phyloP scores from a whole-genome alignment of 2,797 vertebrate genomes.

The Hoplostethus mediterraneus region DNA sequence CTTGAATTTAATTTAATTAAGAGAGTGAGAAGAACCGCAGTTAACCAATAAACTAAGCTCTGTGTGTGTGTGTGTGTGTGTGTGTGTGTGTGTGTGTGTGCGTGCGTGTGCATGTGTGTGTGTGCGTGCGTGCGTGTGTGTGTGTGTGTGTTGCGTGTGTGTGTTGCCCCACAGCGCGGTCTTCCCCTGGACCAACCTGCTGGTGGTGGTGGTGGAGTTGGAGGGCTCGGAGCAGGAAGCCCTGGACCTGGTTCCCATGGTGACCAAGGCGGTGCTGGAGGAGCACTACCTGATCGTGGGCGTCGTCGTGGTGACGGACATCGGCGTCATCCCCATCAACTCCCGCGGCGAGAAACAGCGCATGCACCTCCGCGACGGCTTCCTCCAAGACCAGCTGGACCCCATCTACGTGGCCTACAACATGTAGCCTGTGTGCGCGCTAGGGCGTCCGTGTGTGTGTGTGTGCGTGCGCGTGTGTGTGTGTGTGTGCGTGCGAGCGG shows the following conservation, averaged over 20 bases:
- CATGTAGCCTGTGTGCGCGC: slow-evolving; percentile 87
- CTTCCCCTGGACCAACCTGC: slow-evolving; percentile 98
- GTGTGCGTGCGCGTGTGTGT: slow-evolving; percentile 26
- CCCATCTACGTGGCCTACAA: slow-evolving; percentile 95
- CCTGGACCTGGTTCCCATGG: slow-evolving; percentile 97
- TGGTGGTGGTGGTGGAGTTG: slow-evolving; percentile 98
- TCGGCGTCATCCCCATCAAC: slow-evolving; percentile 97
- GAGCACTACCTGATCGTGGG: slow-evolving; percentile 99
- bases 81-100: too few species aligned
- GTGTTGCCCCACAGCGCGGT: slow-evolving; percentile 87
- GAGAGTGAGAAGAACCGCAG: too few species aligned
- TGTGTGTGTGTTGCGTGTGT: too few species aligned
- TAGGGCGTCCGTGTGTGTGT: slow-evolving; percentile 25
- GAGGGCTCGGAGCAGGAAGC: slow-evolving; percentile 99
- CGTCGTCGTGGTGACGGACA: slow-evolving; percentile 98
- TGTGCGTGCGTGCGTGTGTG: too few species aligned
- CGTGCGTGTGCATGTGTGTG: too few species aligned
- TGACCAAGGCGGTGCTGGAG: slow-evolving; percentile 98
- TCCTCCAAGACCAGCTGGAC: slow-evolving; percentile 98
- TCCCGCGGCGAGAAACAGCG: slow-evolving; percentile 97
- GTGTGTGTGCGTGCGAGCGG: slow-evolving; percentile 6
- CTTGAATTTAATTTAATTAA: too few species aligned
- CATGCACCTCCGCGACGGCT: slow-evolving; percentile 98
- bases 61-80: too few species aligned
- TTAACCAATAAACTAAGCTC: too few species aligned